Percentiles rank a stretch among this genome's conserved stretches.
These are phyloP conservation scores for Buphagus erythrorhynchus DNA, from an alignment of 2,797 vertebrate genomes.

Conservation along the genomic window DNA sequence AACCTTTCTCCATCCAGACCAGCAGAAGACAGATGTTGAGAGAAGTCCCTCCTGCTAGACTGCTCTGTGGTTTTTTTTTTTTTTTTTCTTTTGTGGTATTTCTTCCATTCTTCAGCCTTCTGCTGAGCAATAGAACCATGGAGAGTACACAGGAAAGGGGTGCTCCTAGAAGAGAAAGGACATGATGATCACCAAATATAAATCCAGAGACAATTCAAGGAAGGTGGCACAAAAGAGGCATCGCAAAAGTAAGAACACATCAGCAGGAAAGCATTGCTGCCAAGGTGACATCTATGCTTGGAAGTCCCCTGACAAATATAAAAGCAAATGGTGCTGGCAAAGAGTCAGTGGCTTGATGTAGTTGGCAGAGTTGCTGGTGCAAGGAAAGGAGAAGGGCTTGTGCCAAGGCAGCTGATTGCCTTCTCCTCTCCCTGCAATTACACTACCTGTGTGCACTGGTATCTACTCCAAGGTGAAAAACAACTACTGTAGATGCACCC, in stretches of 20 bases:
- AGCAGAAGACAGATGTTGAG: constrained; percentile 27
- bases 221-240: not conserved
- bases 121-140: not conserved
- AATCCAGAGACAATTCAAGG: not conserved
- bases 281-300: not conserved
- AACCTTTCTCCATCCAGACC: not conserved
- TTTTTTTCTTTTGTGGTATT: not conserved
- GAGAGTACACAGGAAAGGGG: not conserved
- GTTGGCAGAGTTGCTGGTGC: not conserved
- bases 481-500: accelerated
- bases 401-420: not conserved
- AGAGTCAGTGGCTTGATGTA: not conserved
- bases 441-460: not conserved
- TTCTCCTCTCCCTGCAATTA: not conserved
- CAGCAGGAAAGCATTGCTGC: not conserved
- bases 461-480: not conserved
- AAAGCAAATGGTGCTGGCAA: not conserved
- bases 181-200: not conserved
- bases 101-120: not conserved
- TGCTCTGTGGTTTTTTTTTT: not conserved
- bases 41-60: not conserved
- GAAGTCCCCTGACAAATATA: not conserved
- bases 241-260: not conserved
- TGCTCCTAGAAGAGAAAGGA: not conserved
- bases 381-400: not conserved